These are phyloP conservation scores for Hephaestus fuliginosus DNA, from an alignment of 2,797 vertebrate species.

Conservation along the genomic window DNA sequence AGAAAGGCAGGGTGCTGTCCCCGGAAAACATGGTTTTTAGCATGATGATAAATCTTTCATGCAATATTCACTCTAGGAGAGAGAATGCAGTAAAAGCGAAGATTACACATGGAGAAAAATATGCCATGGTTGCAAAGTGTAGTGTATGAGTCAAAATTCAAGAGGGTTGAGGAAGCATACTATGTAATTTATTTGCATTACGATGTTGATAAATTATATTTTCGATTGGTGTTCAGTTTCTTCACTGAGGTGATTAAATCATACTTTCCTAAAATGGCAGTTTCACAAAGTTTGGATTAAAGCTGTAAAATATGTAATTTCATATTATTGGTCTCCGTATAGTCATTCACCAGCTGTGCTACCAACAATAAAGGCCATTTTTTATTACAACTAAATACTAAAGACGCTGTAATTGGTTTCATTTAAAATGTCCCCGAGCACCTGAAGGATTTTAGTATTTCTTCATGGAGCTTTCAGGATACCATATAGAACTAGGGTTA, in stretches of 20 bases:
- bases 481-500: constrained; percentile 38
- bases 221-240: constrained; percentile 32
- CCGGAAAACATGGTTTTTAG: constrained; percentile 43
- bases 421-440: constrained; percentile 76
- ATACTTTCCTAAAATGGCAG: constrained; percentile 13
- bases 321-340: constrained; percentile 72
- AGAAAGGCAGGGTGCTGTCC: constrained; percentile 52
- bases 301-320: constrained; percentile 75
- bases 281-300: constrained; percentile 59
- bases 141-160: background rate
- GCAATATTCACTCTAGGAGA: constrained; percentile 40
- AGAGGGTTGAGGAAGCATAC: background rate
- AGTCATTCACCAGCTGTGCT: constrained; percentile 74
- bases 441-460: constrained; percentile 62
- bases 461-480: constrained; percentile 43
- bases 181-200: constrained; percentile 17
- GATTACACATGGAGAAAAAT: constrained; percentile 16
- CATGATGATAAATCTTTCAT: constrained; percentile 49
- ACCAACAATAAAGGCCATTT: constrained; percentile 75
- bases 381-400: constrained; percentile 79
- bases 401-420: constrained; percentile 76
- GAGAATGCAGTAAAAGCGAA: constrained; percentile 34
- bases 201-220: constrained; percentile 28
- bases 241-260: constrained; percentile 25
- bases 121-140: constrained; percentile 5